Evolutionary conservation across 2,113 vertebrate genomes (phyloP), one percentile per base, ranked within the genome.

Genomic region (Myiopsitta monachus): DNA sequence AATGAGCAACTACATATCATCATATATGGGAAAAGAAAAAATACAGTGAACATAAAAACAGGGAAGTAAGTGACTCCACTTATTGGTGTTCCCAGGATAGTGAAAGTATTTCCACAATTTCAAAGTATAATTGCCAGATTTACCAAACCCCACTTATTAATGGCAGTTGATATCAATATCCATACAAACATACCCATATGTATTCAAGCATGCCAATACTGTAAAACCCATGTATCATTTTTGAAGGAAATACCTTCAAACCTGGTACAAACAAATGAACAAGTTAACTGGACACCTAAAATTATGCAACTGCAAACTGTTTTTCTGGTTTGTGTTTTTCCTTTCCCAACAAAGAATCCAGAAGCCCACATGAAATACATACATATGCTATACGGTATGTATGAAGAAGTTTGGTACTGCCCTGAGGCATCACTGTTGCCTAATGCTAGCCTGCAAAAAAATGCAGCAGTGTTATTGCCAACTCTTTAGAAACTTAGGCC

Each of bases 351-450:
- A 78, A 63, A 26, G 18, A 47, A 55, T 16, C 26, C 57, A 73
- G 36, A 86, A 44, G 9, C 21, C 27, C 41, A 63, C 8, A 33
- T 10, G 19, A 67, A 44, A 82, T 15, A 72, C 21, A 52, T 5
- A 2, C 0, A 0, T 41, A 57, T 30, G 23, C 46, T 41, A 55
- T 6, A 24, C 15, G 62, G 75, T 36, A 31, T 6, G 12, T 28
- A 49, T 10, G 13, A 77, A 14, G 46, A 55, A 43, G 22, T 46
- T 26, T 26, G 36, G 36, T 57, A 82, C 28, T 2, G 1, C 44
- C 59, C 64, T 17, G 38, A 89, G n/a, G 19, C 54, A 83, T 31
- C 31, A 10, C 3, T 2, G 12, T 5, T 39, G 22, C 23, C 18
- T 83, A 47, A 78, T 3, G 4, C 18, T 22, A 41, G 72, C 14